phyloP scores from a whole-genome alignment of 2,888 invertebrate genomes.

The Thalpophila matura region DNA sequence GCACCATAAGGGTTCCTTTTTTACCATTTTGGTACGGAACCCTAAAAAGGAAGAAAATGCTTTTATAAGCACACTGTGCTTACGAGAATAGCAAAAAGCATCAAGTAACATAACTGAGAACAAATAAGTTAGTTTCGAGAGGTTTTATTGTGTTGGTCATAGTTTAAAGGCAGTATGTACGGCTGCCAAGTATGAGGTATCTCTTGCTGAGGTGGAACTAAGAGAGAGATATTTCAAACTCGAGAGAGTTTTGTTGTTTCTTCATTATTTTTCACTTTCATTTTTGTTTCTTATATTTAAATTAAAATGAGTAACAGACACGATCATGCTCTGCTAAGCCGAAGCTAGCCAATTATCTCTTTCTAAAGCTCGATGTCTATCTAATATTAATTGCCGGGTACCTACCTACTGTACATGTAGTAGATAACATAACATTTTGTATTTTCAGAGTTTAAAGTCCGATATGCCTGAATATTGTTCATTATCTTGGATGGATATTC shows the following conservation, averaged over 20 bases:
- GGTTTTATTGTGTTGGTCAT: not conserved
- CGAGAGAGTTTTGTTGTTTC: not conserved
- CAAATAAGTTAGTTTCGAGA: not conserved
- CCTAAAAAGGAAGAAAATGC: conserved; percentile 18
- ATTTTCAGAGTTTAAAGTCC: not conserved
- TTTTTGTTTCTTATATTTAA: too few relatives aligned
- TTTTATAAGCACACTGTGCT: conserved; percentile 19
- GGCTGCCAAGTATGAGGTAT: not conserved
- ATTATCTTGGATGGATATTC: too few relatives aligned
- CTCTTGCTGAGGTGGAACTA: not conserved
- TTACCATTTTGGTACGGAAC: too few relatives aligned
- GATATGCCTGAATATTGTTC: not conserved
- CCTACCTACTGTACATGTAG: too few relatives aligned
- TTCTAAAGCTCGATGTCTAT: too few relatives aligned
- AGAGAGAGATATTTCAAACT: too few relatives aligned
- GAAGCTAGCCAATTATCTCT: too few relatives aligned
- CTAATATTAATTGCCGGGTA: too few relatives aligned
- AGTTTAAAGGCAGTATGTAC: not conserved
- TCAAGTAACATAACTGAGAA: not conserved
- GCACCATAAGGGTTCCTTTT: too few relatives aligned
- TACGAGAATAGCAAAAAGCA: not conserved
- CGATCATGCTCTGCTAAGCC: too few relatives aligned
- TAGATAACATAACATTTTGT: too few relatives aligned
- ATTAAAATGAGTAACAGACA: fast-evolving
- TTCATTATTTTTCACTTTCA: too few relatives aligned